phyloP scores from a whole-genome alignment of 2,797 vertebrate genomes.

The Pangasius macronema region DNA sequence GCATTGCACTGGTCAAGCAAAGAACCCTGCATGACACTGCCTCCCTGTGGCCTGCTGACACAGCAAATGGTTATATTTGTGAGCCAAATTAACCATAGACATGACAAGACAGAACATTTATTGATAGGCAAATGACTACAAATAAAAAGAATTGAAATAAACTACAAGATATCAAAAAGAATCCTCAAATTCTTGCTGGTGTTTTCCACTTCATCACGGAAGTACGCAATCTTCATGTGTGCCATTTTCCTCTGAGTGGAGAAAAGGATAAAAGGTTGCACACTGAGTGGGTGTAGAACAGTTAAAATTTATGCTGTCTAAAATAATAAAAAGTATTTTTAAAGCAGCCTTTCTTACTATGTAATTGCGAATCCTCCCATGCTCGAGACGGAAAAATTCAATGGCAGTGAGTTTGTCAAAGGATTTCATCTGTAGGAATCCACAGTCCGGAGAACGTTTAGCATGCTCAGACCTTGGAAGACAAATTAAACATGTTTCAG shows the following conservation, averaged over 20 bases:
- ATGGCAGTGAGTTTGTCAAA: conserved; percentile 75
- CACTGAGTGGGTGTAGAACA: background rate
- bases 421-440: conserved; percentile 76
- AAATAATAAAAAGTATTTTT: background rate
- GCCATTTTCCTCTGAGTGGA: conserved; percentile 67
- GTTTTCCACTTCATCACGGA: conserved; percentile 67
- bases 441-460: conserved; percentile 73
- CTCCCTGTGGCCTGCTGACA: conserved; percentile 2
- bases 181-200: conserved; percentile 59
- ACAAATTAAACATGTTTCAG: background rate
- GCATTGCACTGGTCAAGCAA: background rate
- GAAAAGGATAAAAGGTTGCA: background rate
- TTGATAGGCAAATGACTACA: conserved; percentile 10
- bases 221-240: conserved; percentile 69
- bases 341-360: conserved; percentile 67
- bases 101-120: background rate
- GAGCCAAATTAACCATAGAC: background rate
- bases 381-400: conserved; percentile 76
- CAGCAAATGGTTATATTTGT: background rate
- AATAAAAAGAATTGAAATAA: background rate
- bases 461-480: conserved; percentile 72
- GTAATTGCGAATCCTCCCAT: conserved; percentile 74
- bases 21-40: conserved; percentile 10
- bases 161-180: conserved; percentile 35
- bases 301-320: background rate